Base-by-base conservation (phyloP, 2,888 invertebrate species). In the Orgyia antiqua region DNA sequence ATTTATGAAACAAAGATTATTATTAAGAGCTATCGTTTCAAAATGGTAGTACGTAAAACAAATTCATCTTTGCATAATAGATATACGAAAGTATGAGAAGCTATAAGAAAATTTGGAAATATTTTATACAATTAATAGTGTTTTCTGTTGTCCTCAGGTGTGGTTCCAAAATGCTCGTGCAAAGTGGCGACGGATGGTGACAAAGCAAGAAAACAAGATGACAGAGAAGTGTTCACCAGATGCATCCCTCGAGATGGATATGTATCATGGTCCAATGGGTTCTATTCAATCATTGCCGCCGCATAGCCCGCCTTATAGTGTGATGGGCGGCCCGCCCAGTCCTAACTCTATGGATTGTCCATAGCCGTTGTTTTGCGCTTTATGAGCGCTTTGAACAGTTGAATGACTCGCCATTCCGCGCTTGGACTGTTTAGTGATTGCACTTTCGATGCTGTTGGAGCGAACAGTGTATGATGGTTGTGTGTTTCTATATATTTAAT, bases 91-190 rank as follows among this genome's bases (percentile, higher is more conserved):
- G n/a, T n/a, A n/a, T n/a, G n/a, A n/a, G n/a, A n/a, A n/a, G n/a
- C n/a, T n/a, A n/a, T n/a, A n/a, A n/a, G n/a, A n/a, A n/a, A n/a
- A n/a, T n/a, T n/a, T n/a, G n/a, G n/a, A n/a, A n/a, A n/a, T n/a
- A n/a, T n/a, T n/a, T n/a, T n/a, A n/a, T n/a, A n/a, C n/a, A n/a
- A n/a, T n/a, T n/a, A n/a, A n/a, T n/a, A n/a, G n/a, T n/a, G 4
- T 10, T 2, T 5, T 24, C 72, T 68, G 69, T 78, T 88, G 80
- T 78, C 87, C 87, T 21, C 90, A 96, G 96, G 96, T 96, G 33
- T 96, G 96, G 96, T 97, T 97, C 84, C 96, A 97, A 84, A 97
- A 97, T 72, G 96, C 96, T 13, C 88, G 97, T 20, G 97, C 97
- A 50, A 97, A 97, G 87, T 96, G 95, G 92, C 91, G 97, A 59